Evolutionary conservation across 2,888 invertebrate species (phyloP), one percentile per base, ranked within the genome.

Genomic region (Empis livida): DNA sequence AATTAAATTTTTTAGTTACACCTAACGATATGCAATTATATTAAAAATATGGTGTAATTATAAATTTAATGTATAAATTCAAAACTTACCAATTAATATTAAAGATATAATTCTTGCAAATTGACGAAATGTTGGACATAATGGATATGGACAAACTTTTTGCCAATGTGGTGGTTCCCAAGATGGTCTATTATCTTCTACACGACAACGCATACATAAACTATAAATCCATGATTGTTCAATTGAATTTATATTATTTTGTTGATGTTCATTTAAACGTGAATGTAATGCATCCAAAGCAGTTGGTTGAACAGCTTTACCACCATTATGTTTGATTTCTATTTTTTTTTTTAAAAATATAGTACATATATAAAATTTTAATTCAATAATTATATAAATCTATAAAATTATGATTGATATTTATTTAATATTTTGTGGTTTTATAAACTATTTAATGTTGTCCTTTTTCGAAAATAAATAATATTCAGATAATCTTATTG

Each of bases 111-210:
- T 74, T 57, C 89, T 78, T n/a, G 88, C 84, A 62, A 87, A 80
- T 62, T 86, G 84, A 54, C 90, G 75, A 68, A 84, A 88, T 1
- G 87, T 82, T 20, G 89, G 89, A 61, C 90, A 91, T 62, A 89
- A 77, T 16, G 89, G 89, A 59, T 84, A 85, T 0, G 89, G 89
- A 64, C 87, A 89, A 59, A 86, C 65, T 65, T 78, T 81, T 59
- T 81, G 79, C 88, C 88, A 90, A 56, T 80, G 73, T 0, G 79
- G 74, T 14, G 89, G 89, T 63, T 87, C 84, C 89, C 89, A 90
- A 15, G 87, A 81, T 23, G 85, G 78, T 57, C 75, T 73, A 40
- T 76, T 78, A 64, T 87, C 85, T 71, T 82, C 81, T 57, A 79
- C 75, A 56, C 84, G 78, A 69, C 88, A 89, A 71, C 84, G 82